Evolutionary conservation across 2,797 vertebrate genomes (phyloP), one percentile per base, ranked within the genome.

Genomic region (Xiphophorus birchmanni): DNA sequence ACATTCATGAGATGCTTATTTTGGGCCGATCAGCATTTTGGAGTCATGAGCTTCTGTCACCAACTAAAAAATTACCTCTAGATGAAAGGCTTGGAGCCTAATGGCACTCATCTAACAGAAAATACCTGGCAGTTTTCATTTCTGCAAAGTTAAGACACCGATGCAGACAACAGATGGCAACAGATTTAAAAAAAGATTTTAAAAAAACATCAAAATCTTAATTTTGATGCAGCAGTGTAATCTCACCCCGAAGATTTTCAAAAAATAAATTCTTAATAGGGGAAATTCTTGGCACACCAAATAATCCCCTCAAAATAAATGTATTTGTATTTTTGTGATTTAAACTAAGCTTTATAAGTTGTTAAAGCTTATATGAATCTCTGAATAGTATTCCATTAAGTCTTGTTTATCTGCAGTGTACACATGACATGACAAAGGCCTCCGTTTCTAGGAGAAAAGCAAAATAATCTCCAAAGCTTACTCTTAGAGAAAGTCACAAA

Each of bases 1-100:
- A 35, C 11, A 85, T 79, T 72, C 3, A 78, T 45, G 17, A 78
- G 17, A 77, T 2, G 5, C 48, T 75, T 82, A 44, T 1, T 5
- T 76, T 26, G 13, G 50, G 29, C 23, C 52, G 3, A 47, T n/a
- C 47, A 56, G 18, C 67, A 56, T 72, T 54, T 17, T 45, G 37
- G 37, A 18, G 58, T 35, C 26, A 50, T 69, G 26, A 13, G 48
- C n/a, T 1, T 35, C 56, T 76, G 44, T 12, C 12, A n/a, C 40
- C 5, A 23, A 15, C 12, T 15, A 7, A 13, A 35, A 1, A 54
- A 56, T 56, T 4, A 56, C 23, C 12, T 75, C 37, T n/a, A 15
- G 11, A 40, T 40, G 35, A 40, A 75, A 37, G 21, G 18, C 26
- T 37, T 23, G 17, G 40, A 23, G 35, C 6, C 6, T 42, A 58